Conservation (phyloP, 2,797 vertebrate genomes). For the Halcyon badia region DNA sequence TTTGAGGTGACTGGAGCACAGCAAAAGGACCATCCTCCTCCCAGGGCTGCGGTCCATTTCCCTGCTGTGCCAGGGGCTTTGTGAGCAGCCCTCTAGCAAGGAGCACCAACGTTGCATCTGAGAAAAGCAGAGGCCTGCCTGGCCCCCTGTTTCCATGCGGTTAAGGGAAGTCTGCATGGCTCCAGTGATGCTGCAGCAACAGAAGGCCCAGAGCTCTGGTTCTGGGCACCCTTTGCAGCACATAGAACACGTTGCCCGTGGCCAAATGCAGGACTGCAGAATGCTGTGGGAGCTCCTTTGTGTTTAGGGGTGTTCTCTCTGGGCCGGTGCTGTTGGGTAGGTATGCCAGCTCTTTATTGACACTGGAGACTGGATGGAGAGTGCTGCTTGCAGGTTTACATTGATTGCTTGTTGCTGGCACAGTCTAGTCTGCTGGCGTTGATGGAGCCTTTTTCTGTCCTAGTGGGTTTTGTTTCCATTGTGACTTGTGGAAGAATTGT, state of each 20-base stretch:
- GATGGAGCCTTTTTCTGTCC: background rate
- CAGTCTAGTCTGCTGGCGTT: background rate
- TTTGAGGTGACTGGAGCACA: background rate
- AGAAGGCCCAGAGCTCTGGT: background rate
- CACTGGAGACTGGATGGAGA: background rate
- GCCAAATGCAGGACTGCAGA: background rate
- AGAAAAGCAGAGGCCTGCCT: background rate
- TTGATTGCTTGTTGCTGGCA: background rate
- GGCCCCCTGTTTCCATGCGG: background rate
- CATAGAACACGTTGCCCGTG: background rate
- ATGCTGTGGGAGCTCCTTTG: background rate
- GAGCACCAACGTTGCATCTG: background rate
- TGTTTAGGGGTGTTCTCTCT: background rate
- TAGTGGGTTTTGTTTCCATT: background rate
- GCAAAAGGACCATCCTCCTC: background rate
- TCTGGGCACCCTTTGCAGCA: background rate
- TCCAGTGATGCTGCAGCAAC: background rate
- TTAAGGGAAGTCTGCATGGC: background rate
- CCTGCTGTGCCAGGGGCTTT: background rate
- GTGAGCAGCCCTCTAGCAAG: background rate
- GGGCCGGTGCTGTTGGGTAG: background rate
- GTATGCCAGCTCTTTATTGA: background rate
- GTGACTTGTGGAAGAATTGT: constrained; percentile 15
- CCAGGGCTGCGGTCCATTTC: background rate
- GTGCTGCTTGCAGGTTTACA: background rate